A percentile compares a stretch with the other conserved stretches of the same genome.
phyloP scores from a whole-genome alignment of 2,797 vertebrate genomes.

The Sternarchorhynchus goeldii region DNA sequence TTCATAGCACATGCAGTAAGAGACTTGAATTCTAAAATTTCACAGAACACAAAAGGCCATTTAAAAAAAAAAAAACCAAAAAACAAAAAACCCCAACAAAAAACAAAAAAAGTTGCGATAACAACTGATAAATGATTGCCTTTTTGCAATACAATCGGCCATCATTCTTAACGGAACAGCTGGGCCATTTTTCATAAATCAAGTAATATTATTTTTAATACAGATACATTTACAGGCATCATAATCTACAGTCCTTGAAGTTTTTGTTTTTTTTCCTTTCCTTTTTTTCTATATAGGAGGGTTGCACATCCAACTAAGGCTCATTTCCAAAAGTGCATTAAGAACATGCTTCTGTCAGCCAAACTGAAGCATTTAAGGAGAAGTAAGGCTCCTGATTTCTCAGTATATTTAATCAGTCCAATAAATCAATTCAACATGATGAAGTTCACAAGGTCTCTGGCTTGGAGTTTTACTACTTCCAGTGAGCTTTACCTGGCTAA shows the following conservation, averaged over 20 bases:
- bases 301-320: constrained; percentile 65
- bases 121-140: constrained; percentile 77
- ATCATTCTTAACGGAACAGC: constrained; percentile 70
- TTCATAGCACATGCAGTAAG: constrained; percentile 60
- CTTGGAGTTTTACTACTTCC: background rate
- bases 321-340: constrained; percentile 72
- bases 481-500: constrained; percentile 63
- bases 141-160: constrained; percentile 75
- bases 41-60: constrained; percentile 51
- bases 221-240: constrained; percentile 64
- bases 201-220: constrained; percentile 71
- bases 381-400: constrained; percentile 60
- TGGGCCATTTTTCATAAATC: constrained; percentile 73
- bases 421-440: constrained; percentile 32
- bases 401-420: constrained; percentile 36
- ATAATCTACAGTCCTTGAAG: constrained; percentile 46
- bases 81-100: constrained; percentile 57
- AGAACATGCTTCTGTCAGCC: constrained; percentile 67
- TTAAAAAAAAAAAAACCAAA: constrained; percentile 57
- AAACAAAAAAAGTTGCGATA: constrained; percentile 60
- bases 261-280: background rate
- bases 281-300: constrained; percentile 40
- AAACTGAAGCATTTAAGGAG: constrained; percentile 61
- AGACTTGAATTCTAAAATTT: constrained; percentile 51
- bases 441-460: constrained; percentile 29